Percentiles rank a stretch among this genome's conserved stretches.
These are phyloP conservation scores for Thysanoteuthis rhombus DNA, from an alignment of 2,888 invertebrate species.

Conservation along the genomic window DNA sequence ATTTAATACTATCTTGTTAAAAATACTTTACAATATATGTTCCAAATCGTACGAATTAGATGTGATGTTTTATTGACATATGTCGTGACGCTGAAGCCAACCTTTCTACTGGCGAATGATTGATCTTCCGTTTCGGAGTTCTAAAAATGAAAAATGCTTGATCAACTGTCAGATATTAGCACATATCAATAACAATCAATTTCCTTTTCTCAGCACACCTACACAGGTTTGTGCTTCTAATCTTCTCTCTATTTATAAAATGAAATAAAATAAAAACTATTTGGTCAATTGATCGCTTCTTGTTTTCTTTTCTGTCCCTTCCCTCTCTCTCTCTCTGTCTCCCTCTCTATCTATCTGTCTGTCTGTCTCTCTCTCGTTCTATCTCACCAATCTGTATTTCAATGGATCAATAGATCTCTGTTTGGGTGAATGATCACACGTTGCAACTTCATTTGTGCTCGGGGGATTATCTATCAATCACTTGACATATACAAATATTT, in stretches of 20 bases:
- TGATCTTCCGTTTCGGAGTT: neutral
- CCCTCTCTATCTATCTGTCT: neutral
- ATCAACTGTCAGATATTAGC: conserved; percentile 1
- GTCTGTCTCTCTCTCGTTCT: neutral
- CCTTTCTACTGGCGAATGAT: neutral
- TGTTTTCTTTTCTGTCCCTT: neutral
- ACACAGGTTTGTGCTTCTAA: neutral
- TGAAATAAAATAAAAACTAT: neutral
- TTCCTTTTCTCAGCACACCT: neutral
- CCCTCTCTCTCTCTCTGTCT: neutral
- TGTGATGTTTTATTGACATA: conserved; percentile 12
- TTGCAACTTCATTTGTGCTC: neutral
- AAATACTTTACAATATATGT: neutral
- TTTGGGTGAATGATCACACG: neutral
- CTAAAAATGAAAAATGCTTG: neutral
- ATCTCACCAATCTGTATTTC: neutral
- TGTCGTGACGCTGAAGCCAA: neutral
- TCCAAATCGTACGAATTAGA: neutral
- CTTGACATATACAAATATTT: neutral
- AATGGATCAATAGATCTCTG: neutral
- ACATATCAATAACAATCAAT: conserved; percentile 12
- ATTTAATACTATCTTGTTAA: neutral
- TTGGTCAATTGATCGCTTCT: neutral
- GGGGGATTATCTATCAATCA: neutral
- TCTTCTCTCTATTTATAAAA: neutral